Evolutionary conservation across 2,888 invertebrate species (phyloP).

Genomic region (Tetheella fluctuosa): DNA sequence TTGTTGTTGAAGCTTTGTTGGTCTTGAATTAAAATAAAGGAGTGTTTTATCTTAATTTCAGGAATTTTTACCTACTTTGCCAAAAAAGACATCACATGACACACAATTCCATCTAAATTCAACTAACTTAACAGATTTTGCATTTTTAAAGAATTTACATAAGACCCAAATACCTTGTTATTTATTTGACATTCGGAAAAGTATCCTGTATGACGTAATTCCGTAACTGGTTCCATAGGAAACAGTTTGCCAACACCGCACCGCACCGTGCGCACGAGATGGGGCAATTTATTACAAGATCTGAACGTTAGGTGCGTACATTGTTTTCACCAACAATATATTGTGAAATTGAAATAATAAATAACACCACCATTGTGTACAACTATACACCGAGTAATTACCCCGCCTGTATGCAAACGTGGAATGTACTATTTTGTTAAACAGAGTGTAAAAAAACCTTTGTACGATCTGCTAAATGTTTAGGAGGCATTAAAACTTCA

Average conservation of each 20-base stretch:
- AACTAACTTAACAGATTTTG: no score
- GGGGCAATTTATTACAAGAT: conserved; percentile 26
- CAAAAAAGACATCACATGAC: no score
- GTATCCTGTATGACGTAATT: conserved; percentile 2
- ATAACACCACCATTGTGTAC: conserved; percentile 54
- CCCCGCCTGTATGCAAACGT: conserved; percentile 55
- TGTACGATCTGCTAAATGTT: conserved; percentile 50
- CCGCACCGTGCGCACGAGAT: conserved; percentile 6
- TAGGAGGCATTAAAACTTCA: conserved; percentile 26
- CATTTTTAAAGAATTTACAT: not conserved
- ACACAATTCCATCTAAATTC: no score
- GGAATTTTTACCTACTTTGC: no score
- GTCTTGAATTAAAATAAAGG: not conserved
- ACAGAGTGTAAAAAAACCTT: conserved; percentile 72
- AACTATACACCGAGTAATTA: conserved; percentile 69
- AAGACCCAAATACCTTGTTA: not conserved
- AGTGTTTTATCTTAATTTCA: no score
- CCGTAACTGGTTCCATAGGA: conserved; percentile 3
- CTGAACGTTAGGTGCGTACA: conserved; percentile 33
- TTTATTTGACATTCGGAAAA: not conserved
- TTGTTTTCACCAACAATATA: conserved; percentile 55
- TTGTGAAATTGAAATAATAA: conserved; percentile 65
- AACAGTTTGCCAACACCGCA: conserved; percentile 4
- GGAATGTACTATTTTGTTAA: conserved; percentile 69
- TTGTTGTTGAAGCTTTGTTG: not conserved